Percentiles rank a stretch among this genome's conserved stretches.
phyloP scores from a whole-genome alignment of 2,113 vertebrate genomes.

The Ifrita kowaldi region DNA sequence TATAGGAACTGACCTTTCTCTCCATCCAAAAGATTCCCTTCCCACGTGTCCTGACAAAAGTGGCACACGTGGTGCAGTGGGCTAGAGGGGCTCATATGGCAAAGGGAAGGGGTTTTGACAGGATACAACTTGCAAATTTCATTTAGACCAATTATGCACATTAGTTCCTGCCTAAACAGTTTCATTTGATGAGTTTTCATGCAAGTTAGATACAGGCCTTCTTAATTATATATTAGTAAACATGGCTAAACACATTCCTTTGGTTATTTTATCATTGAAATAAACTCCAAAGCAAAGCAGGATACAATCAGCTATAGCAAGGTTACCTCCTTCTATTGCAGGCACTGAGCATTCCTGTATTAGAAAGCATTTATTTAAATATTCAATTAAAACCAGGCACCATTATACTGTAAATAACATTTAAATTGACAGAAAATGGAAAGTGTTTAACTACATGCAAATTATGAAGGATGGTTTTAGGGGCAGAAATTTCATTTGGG shows the following conservation, averaged over 20 bases:
- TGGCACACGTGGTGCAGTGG: fast-evolving
- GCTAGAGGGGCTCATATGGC: neutral
- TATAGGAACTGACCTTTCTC: neutral
- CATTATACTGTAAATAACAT: constrained; percentile 2
- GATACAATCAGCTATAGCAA: neutral
- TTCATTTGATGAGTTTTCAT: neutral
- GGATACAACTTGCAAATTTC: neutral
- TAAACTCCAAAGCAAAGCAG: neutral
- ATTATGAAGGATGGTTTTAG: neutral
- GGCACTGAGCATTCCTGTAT: neutral
- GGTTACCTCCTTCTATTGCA: neutral
- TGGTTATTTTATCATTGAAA: neutral
- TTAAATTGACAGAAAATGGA: neutral
- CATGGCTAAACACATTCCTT: neutral
- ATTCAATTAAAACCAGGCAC: neutral
- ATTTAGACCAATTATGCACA: neutral
- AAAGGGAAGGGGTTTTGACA: neutral
- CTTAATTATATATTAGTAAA: constrained; percentile 19
- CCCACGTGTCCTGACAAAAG: neutral
- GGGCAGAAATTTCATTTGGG: constrained; percentile 10
- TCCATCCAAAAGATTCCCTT: neutral
- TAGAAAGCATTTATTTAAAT: neutral
- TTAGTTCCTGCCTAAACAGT: neutral
- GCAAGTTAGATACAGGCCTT: neutral
- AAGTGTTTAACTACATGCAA: constrained; percentile 7